Evolutionary conservation across 2,113 vertebrate species (phyloP).

Genomic region (Microcebus jonahi): DNA sequence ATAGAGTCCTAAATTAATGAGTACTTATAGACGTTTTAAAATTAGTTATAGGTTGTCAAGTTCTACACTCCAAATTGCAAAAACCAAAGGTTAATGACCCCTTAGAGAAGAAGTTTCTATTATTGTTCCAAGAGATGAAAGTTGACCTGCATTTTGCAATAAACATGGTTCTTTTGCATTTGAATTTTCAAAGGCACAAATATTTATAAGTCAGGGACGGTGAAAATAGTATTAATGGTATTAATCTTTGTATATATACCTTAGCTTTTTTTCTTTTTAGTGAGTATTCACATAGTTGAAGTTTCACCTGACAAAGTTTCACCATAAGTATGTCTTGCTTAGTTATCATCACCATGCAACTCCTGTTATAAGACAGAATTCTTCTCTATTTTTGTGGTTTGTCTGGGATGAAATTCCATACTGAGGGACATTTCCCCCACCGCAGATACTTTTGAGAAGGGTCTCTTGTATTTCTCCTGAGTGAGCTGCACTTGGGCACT

Average conservation of each 20-base stretch:
- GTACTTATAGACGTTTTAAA: not conserved
- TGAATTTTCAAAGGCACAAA: not conserved
- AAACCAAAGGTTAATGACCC: not conserved
- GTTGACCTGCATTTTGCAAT: not conserved
- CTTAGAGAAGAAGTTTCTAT: not conserved
- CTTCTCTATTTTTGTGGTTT: not conserved
- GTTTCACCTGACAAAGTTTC: not conserved
- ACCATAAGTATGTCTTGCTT: not conserved
- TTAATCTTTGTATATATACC: not conserved
- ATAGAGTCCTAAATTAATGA: not conserved
- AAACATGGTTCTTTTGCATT: not conserved
- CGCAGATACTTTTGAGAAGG: not conserved
- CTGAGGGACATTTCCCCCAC: not conserved
- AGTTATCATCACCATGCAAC: not conserved
- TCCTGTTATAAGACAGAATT: not conserved
- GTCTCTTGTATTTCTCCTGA: not conserved
- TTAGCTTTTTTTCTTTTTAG: constrained; percentile 8
- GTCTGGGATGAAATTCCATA: not conserved
- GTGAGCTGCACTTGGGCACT: not conserved
- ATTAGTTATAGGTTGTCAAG: not conserved
- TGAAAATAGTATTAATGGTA: not conserved
- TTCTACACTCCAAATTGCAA: not conserved
- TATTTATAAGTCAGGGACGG: not conserved
- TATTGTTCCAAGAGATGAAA: not conserved
- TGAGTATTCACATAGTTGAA: not conserved